Conservation (phyloP, 2,797 vertebrate genomes). For the Coccyzus lansbergi region DNA sequence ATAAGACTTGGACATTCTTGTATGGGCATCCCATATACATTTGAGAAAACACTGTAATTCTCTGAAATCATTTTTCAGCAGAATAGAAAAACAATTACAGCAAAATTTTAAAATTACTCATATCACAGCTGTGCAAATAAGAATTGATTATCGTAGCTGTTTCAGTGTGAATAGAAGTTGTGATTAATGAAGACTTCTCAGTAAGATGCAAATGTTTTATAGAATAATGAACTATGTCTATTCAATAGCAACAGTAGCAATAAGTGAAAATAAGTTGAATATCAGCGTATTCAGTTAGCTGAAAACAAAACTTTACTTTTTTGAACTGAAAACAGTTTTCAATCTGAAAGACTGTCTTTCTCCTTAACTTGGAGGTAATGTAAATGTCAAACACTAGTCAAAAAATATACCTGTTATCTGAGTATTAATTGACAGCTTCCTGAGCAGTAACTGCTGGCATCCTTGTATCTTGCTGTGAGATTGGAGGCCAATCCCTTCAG, state of each 20-base stretch:
- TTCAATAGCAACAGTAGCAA: constrained; percentile 57
- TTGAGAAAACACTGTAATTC: background rate
- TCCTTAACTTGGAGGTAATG: background rate
- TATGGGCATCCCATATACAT: background rate
- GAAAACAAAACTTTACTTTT: constrained; percentile 59
- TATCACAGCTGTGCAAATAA: constrained; percentile 62
- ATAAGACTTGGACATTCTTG: background rate
- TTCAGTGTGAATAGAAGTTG: constrained; percentile 53
- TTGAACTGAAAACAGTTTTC: background rate
- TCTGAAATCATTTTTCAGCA: constrained; percentile 54
- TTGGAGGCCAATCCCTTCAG: background rate
- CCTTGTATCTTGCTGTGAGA: background rate
- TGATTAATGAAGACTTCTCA: constrained; percentile 74
- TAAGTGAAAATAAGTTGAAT: constrained; percentile 51
- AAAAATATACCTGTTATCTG: background rate
- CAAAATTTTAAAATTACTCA: constrained; percentile 70
- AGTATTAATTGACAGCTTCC: background rate
- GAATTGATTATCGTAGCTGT: constrained; percentile 72
- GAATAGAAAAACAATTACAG: constrained; percentile 57
- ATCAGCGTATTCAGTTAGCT: constrained; percentile 45
- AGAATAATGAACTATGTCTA: constrained; percentile 51
- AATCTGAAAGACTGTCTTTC: background rate
- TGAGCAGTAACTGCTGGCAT: background rate
- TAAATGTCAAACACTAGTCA: background rate
- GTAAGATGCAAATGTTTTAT: constrained; percentile 65